Evolutionary conservation across 2,888 invertebrate genomes (phyloP).

Genomic region (Euclidia mi): DNA sequence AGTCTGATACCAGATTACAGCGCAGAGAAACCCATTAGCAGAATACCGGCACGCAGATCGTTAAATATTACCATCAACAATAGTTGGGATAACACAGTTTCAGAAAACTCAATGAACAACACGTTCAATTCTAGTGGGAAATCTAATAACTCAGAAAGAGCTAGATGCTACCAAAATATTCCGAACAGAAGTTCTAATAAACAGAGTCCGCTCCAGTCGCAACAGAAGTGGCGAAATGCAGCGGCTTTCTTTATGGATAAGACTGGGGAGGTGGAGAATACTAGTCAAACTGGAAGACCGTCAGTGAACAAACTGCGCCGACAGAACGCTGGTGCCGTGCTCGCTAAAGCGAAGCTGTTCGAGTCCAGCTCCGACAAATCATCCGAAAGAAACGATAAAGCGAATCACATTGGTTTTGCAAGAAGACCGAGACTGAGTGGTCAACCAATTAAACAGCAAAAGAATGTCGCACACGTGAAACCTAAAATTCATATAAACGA

Average conservation of each 20-base stretch:
- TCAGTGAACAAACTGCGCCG: constrained; percentile 93
- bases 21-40: constrained; percentile 74
- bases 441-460: constrained; percentile 70
- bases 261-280: constrained; percentile 81
- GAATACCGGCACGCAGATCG: constrained; percentile 76
- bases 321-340: constrained; percentile 95
- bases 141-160: constrained; percentile 65
- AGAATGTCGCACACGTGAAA: constrained; percentile 68
- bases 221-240: constrained; percentile 89
- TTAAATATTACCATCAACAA: constrained; percentile 72
- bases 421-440: constrained; percentile 78
- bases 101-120: constrained; percentile 74
- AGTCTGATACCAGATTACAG: constrained; percentile 77
- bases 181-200: constrained; percentile 53
- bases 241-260: constrained; percentile 88
- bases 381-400: constrained; percentile 77
- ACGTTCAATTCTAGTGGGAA: constrained; percentile 70
- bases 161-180: constrained; percentile 70
- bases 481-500: constrained; percentile 66
- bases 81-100: constrained; percentile 71
- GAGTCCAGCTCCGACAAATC: constrained; percentile 90
- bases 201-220: constrained; percentile 67
- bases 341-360: constrained; percentile 94
- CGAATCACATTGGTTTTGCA: constrained; percentile 76
- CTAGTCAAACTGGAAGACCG: constrained; percentile 90